phyloP scores from a whole-genome alignment of 2,113 vertebrate genomes.

The Xiphophorus maculatus region DNA sequence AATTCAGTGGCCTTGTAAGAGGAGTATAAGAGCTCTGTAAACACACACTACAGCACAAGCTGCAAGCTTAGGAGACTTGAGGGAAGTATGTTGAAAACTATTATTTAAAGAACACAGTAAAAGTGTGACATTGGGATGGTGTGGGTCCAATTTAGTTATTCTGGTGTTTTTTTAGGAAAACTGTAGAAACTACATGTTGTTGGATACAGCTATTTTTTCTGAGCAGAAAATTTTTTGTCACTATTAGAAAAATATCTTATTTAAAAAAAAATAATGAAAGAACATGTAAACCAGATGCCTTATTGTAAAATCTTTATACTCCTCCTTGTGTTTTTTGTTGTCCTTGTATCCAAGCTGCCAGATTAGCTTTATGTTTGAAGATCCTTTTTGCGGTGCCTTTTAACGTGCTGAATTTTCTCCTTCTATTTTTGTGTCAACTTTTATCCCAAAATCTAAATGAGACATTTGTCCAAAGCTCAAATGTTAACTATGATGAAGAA shows the following conservation, averaged over 20 bases:
- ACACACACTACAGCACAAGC: constrained; percentile 37
- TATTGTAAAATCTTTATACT: constrained; percentile 57
- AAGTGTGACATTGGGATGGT: background rate
- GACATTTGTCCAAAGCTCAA: background rate
- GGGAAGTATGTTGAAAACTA: constrained; percentile 6
- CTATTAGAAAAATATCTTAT: constrained; percentile 24
- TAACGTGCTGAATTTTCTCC: background rate
- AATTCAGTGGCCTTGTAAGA: constrained; percentile 48
- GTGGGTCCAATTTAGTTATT: background rate
- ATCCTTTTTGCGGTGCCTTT: background rate
- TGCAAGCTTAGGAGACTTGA: constrained; percentile 6
- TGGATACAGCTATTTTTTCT: constrained; percentile 36
- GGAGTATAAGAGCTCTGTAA: constrained; percentile 4
- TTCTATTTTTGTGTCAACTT: background rate
- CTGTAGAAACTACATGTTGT: constrained; percentile 15
- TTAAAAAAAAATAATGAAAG: constrained; percentile 31
- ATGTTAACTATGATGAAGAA: background rate
- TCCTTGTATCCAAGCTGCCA: background rate
- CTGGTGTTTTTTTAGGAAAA: background rate
- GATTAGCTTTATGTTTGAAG: background rate
- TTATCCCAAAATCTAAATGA: background rate
- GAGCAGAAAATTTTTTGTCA: constrained; percentile 61
- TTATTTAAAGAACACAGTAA: constrained; percentile 2
- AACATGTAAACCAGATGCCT: constrained; percentile 41
- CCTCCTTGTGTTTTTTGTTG: background rate